Percentiles rank a stretch among this genome's conserved stretches.
phyloP scores from a whole-genome alignment of 1,140 invertebrate species.

The Patella vulgata region DNA sequence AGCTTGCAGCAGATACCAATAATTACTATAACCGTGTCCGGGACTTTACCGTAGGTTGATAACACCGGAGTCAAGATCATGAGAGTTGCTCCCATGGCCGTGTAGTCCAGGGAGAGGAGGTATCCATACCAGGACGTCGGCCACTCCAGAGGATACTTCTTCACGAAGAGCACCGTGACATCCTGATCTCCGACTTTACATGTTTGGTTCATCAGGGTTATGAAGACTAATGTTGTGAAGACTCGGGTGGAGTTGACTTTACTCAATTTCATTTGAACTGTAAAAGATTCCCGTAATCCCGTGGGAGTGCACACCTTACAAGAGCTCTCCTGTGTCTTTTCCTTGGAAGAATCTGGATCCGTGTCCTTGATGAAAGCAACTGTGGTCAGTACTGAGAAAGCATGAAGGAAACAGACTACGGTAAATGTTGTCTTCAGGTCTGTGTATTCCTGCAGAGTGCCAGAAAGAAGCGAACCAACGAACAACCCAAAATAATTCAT shows the following conservation, averaged over 20 bases:
- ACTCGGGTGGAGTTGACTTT: constrained; percentile 36
- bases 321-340: constrained; percentile 17
- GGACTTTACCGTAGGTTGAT: constrained; percentile 39
- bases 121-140: constrained; percentile 62
- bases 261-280: constrained; percentile 44
- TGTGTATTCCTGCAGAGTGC: constrained; percentile 48
- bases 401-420: constrained; percentile 45
- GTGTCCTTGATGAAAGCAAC: constrained; percentile 49
- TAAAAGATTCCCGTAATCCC: constrained; percentile 48
- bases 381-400: constrained; percentile 40
- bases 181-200: constrained; percentile 64
- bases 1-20: constrained; percentile 58
- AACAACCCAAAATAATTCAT: constrained; percentile 66
- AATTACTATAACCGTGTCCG: constrained; percentile 54
- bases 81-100: constrained; percentile 55
- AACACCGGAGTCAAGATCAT: constrained; percentile 58
- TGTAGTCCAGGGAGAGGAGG: constrained; percentile 62
- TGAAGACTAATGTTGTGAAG: constrained; percentile 41
- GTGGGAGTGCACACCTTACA: constrained; percentile 39
- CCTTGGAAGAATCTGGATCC: constrained; percentile 4
- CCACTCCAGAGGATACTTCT: constrained; percentile 58
- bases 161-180: constrained; percentile 58
- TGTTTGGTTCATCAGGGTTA: constrained; percentile 35
- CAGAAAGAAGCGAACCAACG: constrained; percentile 58
- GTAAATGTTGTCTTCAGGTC: constrained; percentile 49